Conservation (phyloP, 2,797 vertebrate genomes). For the Pseudochirops corinnae region DNA sequence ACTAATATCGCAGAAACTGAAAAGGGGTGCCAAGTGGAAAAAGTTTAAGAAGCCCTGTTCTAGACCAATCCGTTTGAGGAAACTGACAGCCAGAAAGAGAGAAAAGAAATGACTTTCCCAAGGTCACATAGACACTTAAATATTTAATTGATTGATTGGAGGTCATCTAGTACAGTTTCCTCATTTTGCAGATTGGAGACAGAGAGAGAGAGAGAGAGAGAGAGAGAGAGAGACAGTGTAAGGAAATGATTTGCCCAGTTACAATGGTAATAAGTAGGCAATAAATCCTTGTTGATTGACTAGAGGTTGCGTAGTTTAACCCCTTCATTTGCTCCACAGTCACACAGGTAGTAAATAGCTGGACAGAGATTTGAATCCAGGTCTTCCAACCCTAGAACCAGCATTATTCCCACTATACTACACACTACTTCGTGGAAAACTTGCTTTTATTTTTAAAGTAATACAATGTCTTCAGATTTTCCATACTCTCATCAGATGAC, state of each 20-base stretch:
- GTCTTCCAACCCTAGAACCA: background rate
- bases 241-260: too few species aligned
- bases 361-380: background rate
- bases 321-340: background rate
- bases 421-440: background rate
- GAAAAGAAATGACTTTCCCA: constrained; percentile 60
- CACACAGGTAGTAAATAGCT: background rate
- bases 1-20: too few species aligned
- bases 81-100: constrained; percentile 38
- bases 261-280: too few species aligned
- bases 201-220: background rate
- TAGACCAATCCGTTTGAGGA: background rate
- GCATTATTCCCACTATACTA: background rate
- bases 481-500: constrained; percentile 16
- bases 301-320: background rate
- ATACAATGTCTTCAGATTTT: constrained; percentile 22
- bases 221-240: background rate
- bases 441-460: background rate
- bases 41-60: background rate
- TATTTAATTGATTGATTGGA: background rate
- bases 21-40: too few species aligned
- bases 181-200: background rate
- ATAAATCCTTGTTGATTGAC: too few species aligned
- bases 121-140: constrained; percentile 15
- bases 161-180: background rate